Percentiles rank a stretch among this genome's conserved stretches.
Evolutionary conservation across 2,888 invertebrate genomes (phyloP).

Genomic region (Autographa gamma): DNA sequence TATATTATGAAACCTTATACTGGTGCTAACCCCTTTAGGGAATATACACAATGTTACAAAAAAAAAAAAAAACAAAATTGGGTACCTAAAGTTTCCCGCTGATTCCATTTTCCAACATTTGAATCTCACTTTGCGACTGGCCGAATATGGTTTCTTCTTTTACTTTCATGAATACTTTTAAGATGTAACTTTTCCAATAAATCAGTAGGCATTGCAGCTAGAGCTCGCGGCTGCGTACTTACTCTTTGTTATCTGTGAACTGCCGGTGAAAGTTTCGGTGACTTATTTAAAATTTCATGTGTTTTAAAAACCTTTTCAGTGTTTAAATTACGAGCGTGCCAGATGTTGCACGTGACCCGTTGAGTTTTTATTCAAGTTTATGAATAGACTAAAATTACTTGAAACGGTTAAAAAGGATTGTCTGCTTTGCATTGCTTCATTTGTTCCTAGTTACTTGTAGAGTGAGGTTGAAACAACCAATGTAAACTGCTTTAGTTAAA

Average conservation of each 20-base stretch:
- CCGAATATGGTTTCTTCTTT: conserved; percentile 73
- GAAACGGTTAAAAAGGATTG: neutral
- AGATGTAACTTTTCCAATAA: conserved; percentile 83
- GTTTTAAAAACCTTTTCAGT: conserved; percentile 62
- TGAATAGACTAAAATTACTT: conserved; percentile 10
- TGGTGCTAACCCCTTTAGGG: neutral
- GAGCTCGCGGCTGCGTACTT: conserved; percentile 67
- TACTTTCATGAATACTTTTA: conserved; percentile 68
- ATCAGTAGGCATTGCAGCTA: conserved; percentile 79
- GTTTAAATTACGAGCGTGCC: conserved; percentile 47
- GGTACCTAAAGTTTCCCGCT: conserved; percentile 52
- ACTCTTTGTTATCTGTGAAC: conserved; percentile 77
- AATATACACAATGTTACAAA: neutral
- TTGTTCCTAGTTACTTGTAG: neutral
- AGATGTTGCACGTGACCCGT: conserved; percentile 45
- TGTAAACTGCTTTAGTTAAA: neutral
- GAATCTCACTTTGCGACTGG: conserved; percentile 68
- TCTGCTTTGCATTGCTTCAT: neutral
- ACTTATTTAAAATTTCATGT: conserved; percentile 78
- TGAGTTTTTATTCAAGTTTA: conserved; percentile 18
- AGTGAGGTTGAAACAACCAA: neutral
- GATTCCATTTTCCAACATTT: conserved; percentile 56
- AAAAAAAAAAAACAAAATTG: conserved; percentile 13
- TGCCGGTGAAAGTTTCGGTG: conserved; percentile 70
- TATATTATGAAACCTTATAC: conserved; percentile 5